A percentile compares a stretch with the other conserved stretches of the same genome.
Conservation (phyloP, 2,888 invertebrate genomes). For the Melanargia galathea region DNA sequence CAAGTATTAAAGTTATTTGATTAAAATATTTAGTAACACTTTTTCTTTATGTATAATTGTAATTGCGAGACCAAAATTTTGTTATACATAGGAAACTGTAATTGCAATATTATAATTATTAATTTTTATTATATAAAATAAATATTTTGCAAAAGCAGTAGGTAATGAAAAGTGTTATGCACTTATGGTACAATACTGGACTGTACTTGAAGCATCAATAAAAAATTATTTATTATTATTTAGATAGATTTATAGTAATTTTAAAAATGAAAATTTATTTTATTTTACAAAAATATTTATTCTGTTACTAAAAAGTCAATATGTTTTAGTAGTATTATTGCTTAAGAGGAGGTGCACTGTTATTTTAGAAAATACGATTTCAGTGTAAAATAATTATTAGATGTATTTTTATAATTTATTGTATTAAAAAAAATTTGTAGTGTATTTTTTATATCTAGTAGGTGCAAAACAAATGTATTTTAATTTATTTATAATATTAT, state of each 20-base stretch:
- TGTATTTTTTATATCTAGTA: not conserved
- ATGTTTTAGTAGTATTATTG: slow-evolving; percentile 15
- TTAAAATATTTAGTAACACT: not conserved
- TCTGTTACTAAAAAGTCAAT: slow-evolving; percentile 6
- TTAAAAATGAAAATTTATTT: not conserved
- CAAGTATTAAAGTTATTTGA: not conserved
- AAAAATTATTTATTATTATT: slow-evolving; percentile 6
- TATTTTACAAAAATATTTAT: slow-evolving; percentile 5
- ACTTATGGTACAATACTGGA: not conserved
- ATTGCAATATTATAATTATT: slow-evolving; percentile 7
- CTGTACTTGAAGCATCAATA: not conserved
- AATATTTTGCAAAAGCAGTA: slow-evolving; percentile 7
- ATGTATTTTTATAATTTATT: not conserved
- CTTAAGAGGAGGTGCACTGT: not conserved
- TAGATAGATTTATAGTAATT: not conserved
- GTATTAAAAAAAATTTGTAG: not conserved
- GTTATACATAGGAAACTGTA: slow-evolving; percentile 5
- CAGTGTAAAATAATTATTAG: not conserved
- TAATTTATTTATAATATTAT: not conserved
- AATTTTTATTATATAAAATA: not conserved
- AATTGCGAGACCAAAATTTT: not conserved
- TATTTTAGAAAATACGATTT: not conserved
- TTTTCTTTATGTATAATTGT: not conserved
- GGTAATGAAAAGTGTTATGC: not conserved
- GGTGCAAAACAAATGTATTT: slow-evolving; percentile 1